A percentile compares a stretch with the other conserved stretches of the same genome.
Evolutionary conservation across 2,888 invertebrate species (phyloP).

Genomic region (Amaurobius ferox): DNA sequence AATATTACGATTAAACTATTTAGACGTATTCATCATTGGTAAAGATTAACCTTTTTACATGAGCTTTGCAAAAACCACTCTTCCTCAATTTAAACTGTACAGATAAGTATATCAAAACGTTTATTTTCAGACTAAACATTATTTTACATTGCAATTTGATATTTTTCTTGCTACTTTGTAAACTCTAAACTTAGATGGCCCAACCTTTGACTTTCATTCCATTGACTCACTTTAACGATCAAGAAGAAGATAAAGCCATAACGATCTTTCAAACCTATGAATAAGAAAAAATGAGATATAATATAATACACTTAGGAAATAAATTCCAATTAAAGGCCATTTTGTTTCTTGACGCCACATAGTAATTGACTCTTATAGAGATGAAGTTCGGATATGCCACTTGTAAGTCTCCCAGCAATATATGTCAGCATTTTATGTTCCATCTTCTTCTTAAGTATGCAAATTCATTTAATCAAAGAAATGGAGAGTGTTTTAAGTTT

Average conservation of each 20-base stretch:
- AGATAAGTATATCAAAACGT: too few relatives aligned
- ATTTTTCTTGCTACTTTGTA: too few relatives aligned
- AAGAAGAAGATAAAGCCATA: not conserved
- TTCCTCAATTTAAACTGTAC: too few relatives aligned
- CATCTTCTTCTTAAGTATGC: not conserved
- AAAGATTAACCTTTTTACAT: too few relatives aligned
- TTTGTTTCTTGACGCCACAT: not conserved
- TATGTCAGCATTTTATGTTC: slow-evolving; percentile 18
- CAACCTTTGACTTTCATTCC: not conserved
- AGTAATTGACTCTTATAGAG: not conserved
- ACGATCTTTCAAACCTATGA: not conserved
- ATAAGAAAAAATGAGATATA: not conserved
- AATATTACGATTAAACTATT: too few relatives aligned
- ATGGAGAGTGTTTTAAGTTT: slow-evolving; percentile 1
- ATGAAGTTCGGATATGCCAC: not conserved
- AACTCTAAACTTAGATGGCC: too few relatives aligned
- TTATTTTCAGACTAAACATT: too few relatives aligned
- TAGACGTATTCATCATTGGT: too few relatives aligned
- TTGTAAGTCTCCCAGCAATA: not conserved
- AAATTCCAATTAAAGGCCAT: not conserved
- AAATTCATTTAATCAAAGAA: not conserved
- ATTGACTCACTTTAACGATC: not conserved
- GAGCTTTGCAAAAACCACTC: too few relatives aligned
- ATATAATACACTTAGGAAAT: not conserved
- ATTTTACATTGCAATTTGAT: too few relatives aligned